phyloP scores from a whole-genome alignment of 2,888 invertebrate genomes.

The Hipparchia sbordonii region DNA sequence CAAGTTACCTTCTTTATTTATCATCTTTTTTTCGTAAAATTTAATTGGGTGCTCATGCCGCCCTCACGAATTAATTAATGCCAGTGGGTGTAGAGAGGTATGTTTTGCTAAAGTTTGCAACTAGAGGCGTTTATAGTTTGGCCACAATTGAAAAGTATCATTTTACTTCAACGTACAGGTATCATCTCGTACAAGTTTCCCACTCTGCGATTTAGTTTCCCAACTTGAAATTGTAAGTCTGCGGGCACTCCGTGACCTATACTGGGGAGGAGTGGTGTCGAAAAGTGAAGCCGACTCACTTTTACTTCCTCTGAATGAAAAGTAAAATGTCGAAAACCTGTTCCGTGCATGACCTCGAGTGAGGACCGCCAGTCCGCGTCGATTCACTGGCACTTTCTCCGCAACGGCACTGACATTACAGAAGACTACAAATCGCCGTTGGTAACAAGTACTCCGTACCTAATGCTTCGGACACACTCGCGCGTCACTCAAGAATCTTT shows the following conservation, averaged over 20 bases:
- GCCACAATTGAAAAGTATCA: too few relatives aligned
- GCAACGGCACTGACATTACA: constrained; percentile 44
- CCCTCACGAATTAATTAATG: too few relatives aligned
- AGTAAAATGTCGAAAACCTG: constrained; percentile 65
- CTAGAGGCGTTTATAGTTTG: too few relatives aligned
- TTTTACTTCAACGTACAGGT: too few relatives aligned
- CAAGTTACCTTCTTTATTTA: too few relatives aligned
- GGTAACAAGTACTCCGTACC: constrained; percentile 1
- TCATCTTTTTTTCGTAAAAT: too few relatives aligned
- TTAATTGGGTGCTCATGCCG: too few relatives aligned
- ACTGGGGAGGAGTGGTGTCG: constrained; percentile 17
- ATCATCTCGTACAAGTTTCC: too few relatives aligned
- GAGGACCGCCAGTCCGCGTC: constrained; percentile 55
- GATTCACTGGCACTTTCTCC: constrained; percentile 69
- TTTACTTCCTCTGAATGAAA: constrained; percentile 70
- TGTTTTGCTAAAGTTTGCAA: too few relatives aligned
- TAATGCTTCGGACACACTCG: constrained; percentile 7
- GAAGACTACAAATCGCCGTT: constrained; percentile 14
- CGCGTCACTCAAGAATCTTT: not conserved
- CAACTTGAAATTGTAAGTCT: too few relatives aligned
- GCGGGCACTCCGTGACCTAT: constrained; percentile 32
- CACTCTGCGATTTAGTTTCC: too few relatives aligned
- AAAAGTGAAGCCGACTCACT: constrained; percentile 46
- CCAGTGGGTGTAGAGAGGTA: too few relatives aligned
- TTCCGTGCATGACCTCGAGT: constrained; percentile 68